Percentiles rank a stretch among this genome's conserved stretches.
Evolutionary conservation across 2,888 invertebrate genomes (phyloP).

Genomic region (Drosophila stalkeri): DNA sequence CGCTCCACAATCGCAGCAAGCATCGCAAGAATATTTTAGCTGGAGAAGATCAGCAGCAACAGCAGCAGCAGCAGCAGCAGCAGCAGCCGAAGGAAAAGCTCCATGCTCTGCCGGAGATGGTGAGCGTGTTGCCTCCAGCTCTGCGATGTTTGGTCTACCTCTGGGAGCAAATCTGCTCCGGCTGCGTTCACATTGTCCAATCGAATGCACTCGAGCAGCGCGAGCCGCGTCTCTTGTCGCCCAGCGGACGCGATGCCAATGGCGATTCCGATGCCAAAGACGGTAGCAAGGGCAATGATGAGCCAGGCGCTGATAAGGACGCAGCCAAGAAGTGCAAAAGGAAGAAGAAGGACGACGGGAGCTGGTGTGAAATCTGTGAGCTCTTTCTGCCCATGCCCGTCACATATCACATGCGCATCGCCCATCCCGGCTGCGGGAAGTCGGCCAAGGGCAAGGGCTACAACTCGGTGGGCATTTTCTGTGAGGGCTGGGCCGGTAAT

Average conservation of each 20-base stretch:
- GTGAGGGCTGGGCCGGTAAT: slow-evolving; percentile 94
- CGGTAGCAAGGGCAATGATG: slow-evolving; percentile 37
- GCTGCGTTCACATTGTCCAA: slow-evolving; percentile 88
- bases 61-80: slow-evolving; percentile 40
- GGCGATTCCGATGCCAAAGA: slow-evolving; percentile 67
- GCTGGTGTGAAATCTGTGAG: slow-evolving; percentile 94
- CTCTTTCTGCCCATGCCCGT: slow-evolving; percentile 91
- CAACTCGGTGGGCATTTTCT: slow-evolving; percentile 95
- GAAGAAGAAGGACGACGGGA: slow-evolving; percentile 85
- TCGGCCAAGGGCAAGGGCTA: slow-evolving; percentile 95
- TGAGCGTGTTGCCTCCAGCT: slow-evolving; percentile 93
- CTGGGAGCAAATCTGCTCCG: slow-evolving; percentile 94
- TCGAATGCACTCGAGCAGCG: slow-evolving; percentile 82
- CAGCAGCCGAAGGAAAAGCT: slow-evolving; percentile 61
- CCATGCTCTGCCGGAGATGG: slow-evolving; percentile 85
- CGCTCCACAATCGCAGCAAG: slow-evolving; percentile 90
- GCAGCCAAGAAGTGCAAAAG: slow-evolving; percentile 79
- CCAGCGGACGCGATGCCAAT: slow-evolving; percentile 59
- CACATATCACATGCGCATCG: slow-evolving; percentile 95
- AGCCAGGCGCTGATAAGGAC: slow-evolving; percentile 75
- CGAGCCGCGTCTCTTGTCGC: slow-evolving; percentile 74
- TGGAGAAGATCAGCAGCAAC: slow-evolving; percentile 37
- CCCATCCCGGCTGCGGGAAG: slow-evolving; percentile 96
- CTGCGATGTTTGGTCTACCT: slow-evolving; percentile 93
- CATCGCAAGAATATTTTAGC: slow-evolving; percentile 84